Conservation (phyloP, 92 coral and sea anemone genomes). For the Galaxea fascicularis region DNA sequence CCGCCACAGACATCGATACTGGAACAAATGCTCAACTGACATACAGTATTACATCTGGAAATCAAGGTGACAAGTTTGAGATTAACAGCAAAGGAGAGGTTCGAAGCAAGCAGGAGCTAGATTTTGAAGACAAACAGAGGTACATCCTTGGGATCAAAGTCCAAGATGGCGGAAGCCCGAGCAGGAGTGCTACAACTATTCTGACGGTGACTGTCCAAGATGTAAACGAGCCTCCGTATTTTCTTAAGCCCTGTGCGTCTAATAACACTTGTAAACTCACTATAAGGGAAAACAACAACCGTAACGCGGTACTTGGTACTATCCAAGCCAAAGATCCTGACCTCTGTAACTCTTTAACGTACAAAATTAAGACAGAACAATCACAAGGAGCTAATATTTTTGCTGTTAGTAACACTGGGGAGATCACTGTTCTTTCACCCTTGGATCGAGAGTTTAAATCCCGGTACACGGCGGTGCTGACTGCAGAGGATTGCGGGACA, state of each 20-base stretch:
- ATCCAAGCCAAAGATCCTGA: slow-evolving; percentile 80
- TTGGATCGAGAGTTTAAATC: slow-evolving; percentile 85
- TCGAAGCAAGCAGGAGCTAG: slow-evolving; percentile 52
- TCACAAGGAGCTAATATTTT: slow-evolving; percentile 63
- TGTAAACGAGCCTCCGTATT: slow-evolving; percentile 81
- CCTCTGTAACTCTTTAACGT: slow-evolving; percentile 44
- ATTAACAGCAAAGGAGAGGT: slow-evolving; percentile 69
- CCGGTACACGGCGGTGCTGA: slow-evolving; percentile 67
- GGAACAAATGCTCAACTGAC: slow-evolving; percentile 56
- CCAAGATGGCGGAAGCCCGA: slow-evolving; percentile 72
- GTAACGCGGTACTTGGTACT: slow-evolving; percentile 31
- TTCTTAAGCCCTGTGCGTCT: slow-evolving; percentile 54
- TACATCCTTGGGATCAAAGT: slow-evolving; percentile 74
- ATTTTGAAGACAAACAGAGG: slow-evolving; percentile 65
- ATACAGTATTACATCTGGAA: slow-evolving; percentile 56
- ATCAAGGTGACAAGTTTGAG: slow-evolving; percentile 45
- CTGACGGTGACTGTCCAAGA: slow-evolving; percentile 64
- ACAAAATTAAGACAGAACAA: slow-evolving; percentile 58
- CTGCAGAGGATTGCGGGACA: slow-evolving; percentile 80
- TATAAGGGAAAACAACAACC: slow-evolving; percentile 61
- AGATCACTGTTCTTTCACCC: slow-evolving; percentile 41
- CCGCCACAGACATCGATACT: slow-evolving; percentile 78
- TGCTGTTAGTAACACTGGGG: slow-evolving; percentile 60
- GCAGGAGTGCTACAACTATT: slow-evolving; percentile 28
- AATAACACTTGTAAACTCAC: slow-evolving; percentile 58